Percentiles rank a stretch among this genome's conserved stretches.
Evolutionary conservation across 2,113 vertebrate genomes (phyloP).

Genomic region (Lutjanus erythropterus): DNA sequence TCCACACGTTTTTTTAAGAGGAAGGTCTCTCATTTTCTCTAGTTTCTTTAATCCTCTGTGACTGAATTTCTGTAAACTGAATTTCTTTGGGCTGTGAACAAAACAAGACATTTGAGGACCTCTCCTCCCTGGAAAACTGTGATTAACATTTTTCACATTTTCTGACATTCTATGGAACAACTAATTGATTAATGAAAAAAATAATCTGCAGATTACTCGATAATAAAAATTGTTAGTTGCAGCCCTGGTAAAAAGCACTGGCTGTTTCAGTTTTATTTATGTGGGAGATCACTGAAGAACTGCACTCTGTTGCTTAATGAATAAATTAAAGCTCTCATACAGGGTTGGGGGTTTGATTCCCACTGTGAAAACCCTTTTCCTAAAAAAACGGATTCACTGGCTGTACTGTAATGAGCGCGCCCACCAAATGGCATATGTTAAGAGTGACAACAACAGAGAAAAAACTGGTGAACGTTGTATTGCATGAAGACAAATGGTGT

Average conservation of each 20-base stretch:
- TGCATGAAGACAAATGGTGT: slow-evolving; percentile 77
- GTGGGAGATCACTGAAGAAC: background rate
- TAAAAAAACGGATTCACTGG: background rate
- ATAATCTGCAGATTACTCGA: no score
- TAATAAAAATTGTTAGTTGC: no score
- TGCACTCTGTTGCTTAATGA: background rate
- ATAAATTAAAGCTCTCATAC: background rate
- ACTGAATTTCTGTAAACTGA: no score
- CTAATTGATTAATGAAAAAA: no score
- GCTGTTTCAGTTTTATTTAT: background rate
- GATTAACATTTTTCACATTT: no score
- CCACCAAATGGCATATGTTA: slow-evolving; percentile 41
- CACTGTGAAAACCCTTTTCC: background rate
- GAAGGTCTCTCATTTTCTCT: no score
- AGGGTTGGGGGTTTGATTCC: slow-evolving; percentile 21
- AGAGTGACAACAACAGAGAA: slow-evolving; percentile 46
- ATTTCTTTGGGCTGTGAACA: no score
- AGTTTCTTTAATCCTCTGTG: no score
- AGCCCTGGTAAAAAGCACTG: background rate
- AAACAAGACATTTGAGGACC: no score
- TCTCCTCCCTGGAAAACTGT: no score
- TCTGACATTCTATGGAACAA: no score
- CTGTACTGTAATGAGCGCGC: background rate
- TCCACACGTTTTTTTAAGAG: no score
- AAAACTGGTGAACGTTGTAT: slow-evolving; percentile 54